These are phyloP conservation scores for Saxidomus purpurata DNA, from an alignment of 1,140 invertebrate genomes.

Conservation along the genomic window DNA sequence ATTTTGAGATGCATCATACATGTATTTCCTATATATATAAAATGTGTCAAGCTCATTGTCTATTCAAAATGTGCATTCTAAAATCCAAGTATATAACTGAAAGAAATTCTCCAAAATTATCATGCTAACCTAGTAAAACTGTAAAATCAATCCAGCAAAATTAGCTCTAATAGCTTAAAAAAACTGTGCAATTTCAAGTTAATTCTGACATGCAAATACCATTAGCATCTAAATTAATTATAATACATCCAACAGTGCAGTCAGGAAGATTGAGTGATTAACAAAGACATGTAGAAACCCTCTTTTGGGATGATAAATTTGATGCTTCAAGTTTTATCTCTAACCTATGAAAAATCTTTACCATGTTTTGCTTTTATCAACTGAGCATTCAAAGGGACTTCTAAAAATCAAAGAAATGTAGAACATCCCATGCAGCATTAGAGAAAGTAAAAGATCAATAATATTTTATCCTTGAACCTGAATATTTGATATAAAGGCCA, in stretches of 20 bases:
- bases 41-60: not conserved
- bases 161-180: not conserved
- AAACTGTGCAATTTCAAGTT: conserved; percentile 29
- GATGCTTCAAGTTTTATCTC: too few relatives aligned
- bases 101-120: not conserved
- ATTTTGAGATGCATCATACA: not conserved
- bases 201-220: conserved; percentile 19
- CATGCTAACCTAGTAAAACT: conserved; percentile 47
- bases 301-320: too few relatives aligned
- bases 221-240: conserved; percentile 37
- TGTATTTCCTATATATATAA: not conserved
- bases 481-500: too few relatives aligned
- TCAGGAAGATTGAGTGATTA: not conserved
- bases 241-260: conserved; percentile 10
- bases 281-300: not conserved
- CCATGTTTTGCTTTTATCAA: too few relatives aligned
- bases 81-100: not conserved
- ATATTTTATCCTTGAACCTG: too few relatives aligned
- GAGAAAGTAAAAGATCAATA: too few relatives aligned
- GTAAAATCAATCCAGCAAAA: conserved; percentile 10
- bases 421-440: too few relatives aligned
- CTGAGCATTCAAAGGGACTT: too few relatives aligned
- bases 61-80: conserved; percentile 35
- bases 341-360: too few relatives aligned
- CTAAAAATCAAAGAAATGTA: too few relatives aligned